Base-by-base conservation (phyloP, 37 sponge, comb jelly and placozoan species). In the Petrosia ficiformis region DNA sequence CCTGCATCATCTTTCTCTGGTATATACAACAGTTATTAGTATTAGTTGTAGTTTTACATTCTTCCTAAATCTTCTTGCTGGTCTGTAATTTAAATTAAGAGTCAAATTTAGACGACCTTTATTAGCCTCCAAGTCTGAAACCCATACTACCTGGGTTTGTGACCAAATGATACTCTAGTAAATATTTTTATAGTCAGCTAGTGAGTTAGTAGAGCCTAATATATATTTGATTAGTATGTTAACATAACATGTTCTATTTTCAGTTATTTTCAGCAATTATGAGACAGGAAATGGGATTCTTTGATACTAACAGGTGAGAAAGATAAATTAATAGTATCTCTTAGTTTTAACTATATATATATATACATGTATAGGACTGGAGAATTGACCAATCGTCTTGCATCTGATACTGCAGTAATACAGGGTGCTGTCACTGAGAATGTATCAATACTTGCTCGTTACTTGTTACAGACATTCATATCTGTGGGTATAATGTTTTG, bases 271-370 rank as follows among this genome's bases (percentile, higher is more conserved):
- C 71, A 16, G 70, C 90, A 30, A 83, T 92, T 24, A 72, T 89
- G 39, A 78, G 63, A 22, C 94, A 93, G 68, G 94, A 93, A 41
- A 85, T 93, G 42, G 94, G 86, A 0, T 93, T 89, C 78, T 93
- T 93, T 86, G 94, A 93, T 77, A 73, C 48, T 35, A 93, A 35
- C 73, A 83, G 92, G 92, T 90, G 59, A 33, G 68, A 26, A 14
- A 11, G 33, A 22, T 64, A 11, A 11, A 8, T 64, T 32, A 64
- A 26, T 64, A 14, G 34, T 16, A 22, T 26, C 34, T 64, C 34
- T 35, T 8, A 11, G 24, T 68, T 68, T 5, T 8, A 24, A 11
- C 54, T 48, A 8, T 14, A 8, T 48, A 8, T 48, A 8, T 48
- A 8, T 48, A 8, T 48, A 8, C 14, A 30, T 24, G 0, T 41